Evolutionary conservation across 2,797 vertebrate genomes (phyloP), one percentile per base, ranked within the genome.

Genomic region (Pithecia hirsuta): DNA sequence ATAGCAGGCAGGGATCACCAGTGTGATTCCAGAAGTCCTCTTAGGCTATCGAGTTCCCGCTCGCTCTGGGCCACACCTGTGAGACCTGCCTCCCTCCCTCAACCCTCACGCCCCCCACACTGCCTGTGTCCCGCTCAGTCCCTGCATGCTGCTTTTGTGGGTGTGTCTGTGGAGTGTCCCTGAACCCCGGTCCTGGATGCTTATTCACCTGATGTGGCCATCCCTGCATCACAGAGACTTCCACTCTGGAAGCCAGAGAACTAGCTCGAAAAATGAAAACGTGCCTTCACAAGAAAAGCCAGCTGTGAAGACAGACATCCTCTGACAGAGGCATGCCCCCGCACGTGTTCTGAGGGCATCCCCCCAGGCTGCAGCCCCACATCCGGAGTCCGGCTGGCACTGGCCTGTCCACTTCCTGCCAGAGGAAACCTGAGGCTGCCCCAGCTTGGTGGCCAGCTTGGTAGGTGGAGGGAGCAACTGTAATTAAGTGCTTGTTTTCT

Each of bases 61-160:
- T 36, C 3, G 2, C 30, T 17, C 11, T 1, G n/a, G 14, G 33
- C 24, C 70, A n/a, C 1, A 0, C 4, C 26, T 2, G 0, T 2
- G 28, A 4, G 20, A 39, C 1, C 1, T 1, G 0, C 36, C 24
- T 7, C 36, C 22, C 22, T 24, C 36, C 2, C 36, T 39, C 11
- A 24, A 20, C 22, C 0, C 8, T 26, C 50, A 8, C 2, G 0
- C 22, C 0, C 0, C 22, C 0, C 0, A 3, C 1, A 15, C 39
- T 0, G 28, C 17, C 48, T 0, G 0, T 9, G 6, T n/a, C 52
- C 33, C 1, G 2, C 78, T 2, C 1, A 13, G 1, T 0, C 28
- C 19, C 30, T 19, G 1, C 11, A 0, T 0, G 10, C 5, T 30
- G 1, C 1, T 7, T 22, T 7, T 2, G 48, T 2, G 3, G 4